Evolutionary conservation across 2,888 invertebrate species (phyloP).

Genomic region (Pheosia tremula): DNA sequence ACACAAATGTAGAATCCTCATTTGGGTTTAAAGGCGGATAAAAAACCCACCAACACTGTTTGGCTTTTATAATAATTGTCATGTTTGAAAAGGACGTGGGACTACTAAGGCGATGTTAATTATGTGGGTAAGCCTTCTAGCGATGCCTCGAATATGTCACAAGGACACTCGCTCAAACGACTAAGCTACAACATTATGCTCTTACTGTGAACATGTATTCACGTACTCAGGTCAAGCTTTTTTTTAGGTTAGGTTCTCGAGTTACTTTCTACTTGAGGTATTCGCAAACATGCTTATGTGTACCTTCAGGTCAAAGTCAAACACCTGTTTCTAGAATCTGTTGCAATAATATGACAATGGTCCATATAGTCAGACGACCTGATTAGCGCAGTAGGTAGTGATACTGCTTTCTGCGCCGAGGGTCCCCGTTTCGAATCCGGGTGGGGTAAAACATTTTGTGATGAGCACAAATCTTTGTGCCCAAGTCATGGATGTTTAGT

Average conservation of each 20-base stretch:
- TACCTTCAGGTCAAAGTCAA: neutral
- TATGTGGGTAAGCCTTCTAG: too few species aligned
- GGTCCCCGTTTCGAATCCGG: too few species aligned
- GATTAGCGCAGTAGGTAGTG: too few species aligned
- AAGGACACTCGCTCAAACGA: neutral
- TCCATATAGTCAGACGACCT: too few species aligned
- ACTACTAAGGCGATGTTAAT: neutral
- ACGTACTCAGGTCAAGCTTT: constrained; percentile 1
- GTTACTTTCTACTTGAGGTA: constrained; percentile 9
- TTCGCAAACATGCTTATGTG: neutral
- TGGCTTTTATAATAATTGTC: neutral
- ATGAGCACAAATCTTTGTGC: too few species aligned
- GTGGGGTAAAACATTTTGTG: too few species aligned
- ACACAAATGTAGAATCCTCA: too few species aligned
- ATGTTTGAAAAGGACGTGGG: neutral
- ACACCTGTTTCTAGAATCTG: neutral
- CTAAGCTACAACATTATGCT: neutral
- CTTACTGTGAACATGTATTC: constrained; percentile 2
- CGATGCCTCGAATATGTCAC: neutral
- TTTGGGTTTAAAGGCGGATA: too few species aligned
- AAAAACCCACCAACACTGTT: too few species aligned
- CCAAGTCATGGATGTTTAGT: too few species aligned
- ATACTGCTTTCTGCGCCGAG: too few species aligned
- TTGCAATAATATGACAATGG: neutral
- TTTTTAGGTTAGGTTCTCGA: neutral